Evolutionary conservation across 2,113 vertebrate species (phyloP), one percentile per base, ranked within the genome.

Genomic region (Sapayoa aenigma): DNA sequence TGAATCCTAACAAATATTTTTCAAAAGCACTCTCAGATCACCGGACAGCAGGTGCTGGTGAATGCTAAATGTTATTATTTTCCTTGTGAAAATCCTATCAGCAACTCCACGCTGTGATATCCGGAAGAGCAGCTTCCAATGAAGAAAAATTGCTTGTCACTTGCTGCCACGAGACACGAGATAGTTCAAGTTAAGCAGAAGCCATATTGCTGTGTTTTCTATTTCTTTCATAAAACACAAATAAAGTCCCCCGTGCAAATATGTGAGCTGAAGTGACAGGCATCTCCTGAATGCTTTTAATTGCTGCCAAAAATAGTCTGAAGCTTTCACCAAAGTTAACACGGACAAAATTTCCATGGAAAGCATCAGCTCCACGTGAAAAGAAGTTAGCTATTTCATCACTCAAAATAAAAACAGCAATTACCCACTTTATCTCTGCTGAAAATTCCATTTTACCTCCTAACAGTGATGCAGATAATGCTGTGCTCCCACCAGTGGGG

Each of bases 81-180:
- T 52, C 80, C 90, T 74, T 62, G 44, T 60, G 88, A 78, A 72
- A 93, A 89, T 62, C 76, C 88, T 71, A 49, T 92, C 83, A 89
- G 83, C 66, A 53, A 19, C 46, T 92, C 92, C 53, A 28, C 42
- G 60, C 73, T 92, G 92, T 53, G 73, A 89, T 58, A 92, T 60
- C 76, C 1, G 2, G 86, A 93, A 84, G 44, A 96, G 72, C 55
- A 91, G 86, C 52, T 91, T 82, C 90, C 93, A 96, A 82, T 90
- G 93, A 94, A 96, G 93, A 96, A 95, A 94, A 95, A 94, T 93
- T 86, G 69, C 94, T 93, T 97, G 93, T 94, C 96, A 94, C 76
- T 97, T 66, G 90, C 92, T 78, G 88, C 95, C 66, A 91, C 4
- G 3, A 89, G 92, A 93, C 50, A 69, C 1, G 0, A 95, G 93